Evolutionary conservation across 2,888 invertebrate genomes (phyloP), one percentile per base, ranked within the genome.

Genomic region (Spialia ferax): DNA sequence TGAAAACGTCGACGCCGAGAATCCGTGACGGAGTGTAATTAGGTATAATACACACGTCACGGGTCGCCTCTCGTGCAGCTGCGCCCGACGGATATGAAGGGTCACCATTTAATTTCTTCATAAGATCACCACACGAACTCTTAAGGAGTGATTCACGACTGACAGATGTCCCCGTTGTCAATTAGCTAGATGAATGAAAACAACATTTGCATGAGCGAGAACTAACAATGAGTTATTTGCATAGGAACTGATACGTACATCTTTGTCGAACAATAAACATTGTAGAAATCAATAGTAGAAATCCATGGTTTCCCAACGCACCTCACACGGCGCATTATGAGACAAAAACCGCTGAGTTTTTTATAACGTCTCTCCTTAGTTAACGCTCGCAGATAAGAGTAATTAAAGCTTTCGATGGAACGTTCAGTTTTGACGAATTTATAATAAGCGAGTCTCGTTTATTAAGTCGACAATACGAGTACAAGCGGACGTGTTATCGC

Each of bases 121-220:
- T 87, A 87, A 87, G 88, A 87, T 86, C 86, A 87, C 83, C 73
- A 75, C 79, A 77, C 78, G 77, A 72, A 83, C 79, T 78, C 84
- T 87, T 87, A 88, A 89, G 82, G 86, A 89, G 84, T 93, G 93
- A 93, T 91, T 93, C 93, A 93, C 87, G 87, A 82, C 82, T 85
- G 90, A 89, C 93, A 93, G 93, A 93, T 93, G 93, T 90, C 79
- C 86, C 78, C 73, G 77, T 79, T 77, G 81, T 82, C 85, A 91
- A 93, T 93, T 93, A 92, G 75, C 80, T 76, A 73, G 82, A 86
- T 88, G 88, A 91, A 91, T 89, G 89, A 90, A 91, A 91, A 91
- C 86, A 86, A 79, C 76, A 91, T 91, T 91, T 91, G 88, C 92
- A 91, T 89, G 76, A 70, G 77, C 71, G 71, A 70, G 71, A 72